Percentiles rank a stretch among this genome's conserved stretches.
Evolutionary conservation across 1,140 invertebrate species (phyloP).

Genomic region (Macrobrachium rosenbergii): DNA sequence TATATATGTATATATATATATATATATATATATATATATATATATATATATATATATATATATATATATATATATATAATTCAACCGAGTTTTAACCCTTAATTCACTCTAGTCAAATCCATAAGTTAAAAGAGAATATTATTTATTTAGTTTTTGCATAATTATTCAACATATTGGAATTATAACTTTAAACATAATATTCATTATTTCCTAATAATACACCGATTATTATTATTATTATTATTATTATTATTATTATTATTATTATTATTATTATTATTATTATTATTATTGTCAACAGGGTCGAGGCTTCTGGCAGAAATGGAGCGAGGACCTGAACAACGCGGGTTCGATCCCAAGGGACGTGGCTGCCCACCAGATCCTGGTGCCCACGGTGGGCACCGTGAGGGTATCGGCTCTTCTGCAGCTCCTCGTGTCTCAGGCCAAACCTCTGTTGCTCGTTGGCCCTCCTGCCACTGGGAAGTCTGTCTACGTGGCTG

Average conservation of each 20-base stretch:
- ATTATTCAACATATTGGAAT: too few relatives aligned
- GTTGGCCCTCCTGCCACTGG: slow-evolving; percentile 94
- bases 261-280: background rate
- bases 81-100: too few relatives aligned
- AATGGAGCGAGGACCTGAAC: slow-evolving; percentile 88
- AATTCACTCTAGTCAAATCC: too few relatives aligned
- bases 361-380: slow-evolving; percentile 93
- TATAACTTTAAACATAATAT: too few relatives aligned
- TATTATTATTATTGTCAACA: background rate
- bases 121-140: too few relatives aligned
- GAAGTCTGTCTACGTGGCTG: slow-evolving; percentile 86
- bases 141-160: too few relatives aligned
- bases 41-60: too few relatives aligned
- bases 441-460: slow-evolving; percentile 74
- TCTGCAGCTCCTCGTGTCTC: slow-evolving; percentile 77
- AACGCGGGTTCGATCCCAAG: slow-evolving; percentile 85
- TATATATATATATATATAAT: too few relatives aligned
- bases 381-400: slow-evolving; percentile 92
- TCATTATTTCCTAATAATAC: too few relatives aligned
- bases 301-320: slow-evolving; percentile 81
- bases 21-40: too few relatives aligned
- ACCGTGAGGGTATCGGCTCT: slow-evolving; percentile 85
- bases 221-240: too few relatives aligned
- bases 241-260: background rate
- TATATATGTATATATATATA: too few relatives aligned